phyloP scores from a whole-genome alignment of 2,797 vertebrate genomes.

The Champsocephalus gunnari region DNA sequence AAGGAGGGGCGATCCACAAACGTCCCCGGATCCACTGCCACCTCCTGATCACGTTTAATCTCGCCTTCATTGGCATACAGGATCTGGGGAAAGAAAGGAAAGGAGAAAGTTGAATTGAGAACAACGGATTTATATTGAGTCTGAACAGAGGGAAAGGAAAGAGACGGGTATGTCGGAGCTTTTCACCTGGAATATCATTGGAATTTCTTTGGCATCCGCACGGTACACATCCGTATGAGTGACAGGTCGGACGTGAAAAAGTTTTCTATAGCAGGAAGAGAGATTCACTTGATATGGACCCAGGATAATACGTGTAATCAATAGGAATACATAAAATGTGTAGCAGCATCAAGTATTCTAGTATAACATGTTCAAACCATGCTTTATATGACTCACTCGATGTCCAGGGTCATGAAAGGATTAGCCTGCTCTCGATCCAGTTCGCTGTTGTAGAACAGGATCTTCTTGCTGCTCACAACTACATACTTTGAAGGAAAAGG shows the following conservation, averaged over 20 bases:
- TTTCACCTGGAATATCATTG: slow-evolving; percentile 97
- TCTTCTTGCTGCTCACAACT: slow-evolving; percentile 99
- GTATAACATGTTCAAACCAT: background rate
- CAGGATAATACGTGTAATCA: background rate
- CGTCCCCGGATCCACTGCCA: slow-evolving; percentile 82
- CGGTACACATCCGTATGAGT: slow-evolving; percentile 98
- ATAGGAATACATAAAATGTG: background rate
- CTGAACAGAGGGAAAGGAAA: background rate
- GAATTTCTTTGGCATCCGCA: slow-evolving; percentile 95
- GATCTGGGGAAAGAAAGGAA: slow-evolving; percentile 82
- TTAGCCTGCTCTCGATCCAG: slow-evolving; percentile 94
- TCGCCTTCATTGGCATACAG: slow-evolving; percentile 97
- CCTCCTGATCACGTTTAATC: slow-evolving; percentile 94
- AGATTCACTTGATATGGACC: background rate
- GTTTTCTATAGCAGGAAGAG: slow-evolving; percentile 85
- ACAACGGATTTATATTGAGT: background rate
- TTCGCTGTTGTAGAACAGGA: slow-evolving; percentile 96
- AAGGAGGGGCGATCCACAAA: slow-evolving; percentile 90
- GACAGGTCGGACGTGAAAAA: slow-evolving; percentile 96
- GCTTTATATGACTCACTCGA: slow-evolving; percentile 90
- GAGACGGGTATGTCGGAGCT: background rate
- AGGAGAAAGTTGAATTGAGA: background rate
- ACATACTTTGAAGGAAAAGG: slow-evolving; percentile 85
- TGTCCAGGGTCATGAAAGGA: slow-evolving; percentile 97
- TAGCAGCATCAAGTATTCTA: background rate